Conservation (phyloP, 2,888 invertebrate species). For the Parascotia fuliginaria region DNA sequence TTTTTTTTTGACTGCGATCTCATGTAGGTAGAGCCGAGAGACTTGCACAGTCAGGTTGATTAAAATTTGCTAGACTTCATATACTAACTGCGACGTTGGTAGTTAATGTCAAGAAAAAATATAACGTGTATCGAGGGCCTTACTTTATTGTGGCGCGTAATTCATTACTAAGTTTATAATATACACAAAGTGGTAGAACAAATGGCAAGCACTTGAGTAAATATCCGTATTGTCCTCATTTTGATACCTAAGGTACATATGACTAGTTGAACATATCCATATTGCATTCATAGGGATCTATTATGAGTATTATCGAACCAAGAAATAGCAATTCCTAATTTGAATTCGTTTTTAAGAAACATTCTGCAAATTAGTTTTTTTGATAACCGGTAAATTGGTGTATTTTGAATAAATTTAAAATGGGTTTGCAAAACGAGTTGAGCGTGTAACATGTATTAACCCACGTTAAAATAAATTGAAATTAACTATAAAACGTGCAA, state of each 20-base stretch:
- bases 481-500: not conserved
- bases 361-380: not conserved
- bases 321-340: not conserved
- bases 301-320: not conserved
- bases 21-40: too few relatives aligned
- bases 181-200: constrained; percentile 53
- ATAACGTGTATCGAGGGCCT: constrained; percentile 25
- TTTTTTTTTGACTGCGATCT: too few relatives aligned
- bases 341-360: not conserved
- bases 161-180: constrained; percentile 59
- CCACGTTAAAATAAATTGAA: not conserved
- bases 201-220: constrained; percentile 62
- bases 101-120: too few relatives aligned
- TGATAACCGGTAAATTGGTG: constrained; percentile 27
- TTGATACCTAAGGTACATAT: too few relatives aligned
- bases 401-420: constrained; percentile 24
- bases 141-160: constrained; percentile 43
- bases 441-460: constrained; percentile 11
- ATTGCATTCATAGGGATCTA: constrained; percentile 27
- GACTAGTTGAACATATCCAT: constrained; percentile 12
- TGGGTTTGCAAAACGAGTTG: constrained; percentile 9
- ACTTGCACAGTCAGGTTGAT: too few relatives aligned
- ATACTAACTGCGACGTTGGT: too few relatives aligned
- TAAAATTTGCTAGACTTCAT: too few relatives aligned
- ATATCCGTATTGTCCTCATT: constrained; percentile 70